Percentiles rank a stretch among this genome's conserved stretches.
These are phyloP conservation scores for Eledona agricola DNA, from an alignment of 2,888 invertebrate species.

Conservation along the genomic window DNA sequence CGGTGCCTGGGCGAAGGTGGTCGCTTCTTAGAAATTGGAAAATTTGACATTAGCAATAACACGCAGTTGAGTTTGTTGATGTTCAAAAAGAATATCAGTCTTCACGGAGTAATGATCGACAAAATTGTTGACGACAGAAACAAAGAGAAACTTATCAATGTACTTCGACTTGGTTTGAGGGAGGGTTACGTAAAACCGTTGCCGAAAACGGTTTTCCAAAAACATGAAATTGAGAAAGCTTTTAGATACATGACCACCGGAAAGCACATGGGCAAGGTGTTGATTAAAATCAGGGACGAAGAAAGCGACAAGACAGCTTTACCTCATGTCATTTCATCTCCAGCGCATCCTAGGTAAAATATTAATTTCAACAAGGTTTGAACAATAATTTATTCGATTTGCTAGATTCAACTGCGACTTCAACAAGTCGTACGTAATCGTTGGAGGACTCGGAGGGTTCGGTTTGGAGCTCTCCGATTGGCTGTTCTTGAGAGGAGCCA, in stretches of 20 bases:
- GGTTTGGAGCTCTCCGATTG: constrained; percentile 89
- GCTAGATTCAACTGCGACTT: constrained; percentile 58
- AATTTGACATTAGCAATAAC: constrained; percentile 78
- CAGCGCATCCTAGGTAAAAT: not conserved
- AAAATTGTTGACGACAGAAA: constrained; percentile 7
- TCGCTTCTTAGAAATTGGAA: constrained; percentile 84
- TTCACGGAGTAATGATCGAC: constrained; percentile 83
- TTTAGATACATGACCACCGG: constrained; percentile 73
- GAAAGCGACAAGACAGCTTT: constrained; percentile 51
- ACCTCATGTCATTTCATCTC: constrained; percentile 37
- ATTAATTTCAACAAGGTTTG: too few relatives aligned
- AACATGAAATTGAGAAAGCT: constrained; percentile 75
- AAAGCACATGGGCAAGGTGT: constrained; percentile 82
- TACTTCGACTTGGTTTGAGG: not conserved
- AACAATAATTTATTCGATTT: constrained; percentile 4
- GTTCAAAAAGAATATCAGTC: constrained; percentile 76
- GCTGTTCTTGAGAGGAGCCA: constrained; percentile 84
- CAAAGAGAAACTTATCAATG: not conserved
- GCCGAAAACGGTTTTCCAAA: constrained; percentile 69
- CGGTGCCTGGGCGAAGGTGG: constrained; percentile 69
- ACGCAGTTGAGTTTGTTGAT: constrained; percentile 68
- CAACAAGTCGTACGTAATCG: constrained; percentile 68
- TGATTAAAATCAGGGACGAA: constrained; percentile 59
- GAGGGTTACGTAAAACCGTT: constrained; percentile 76
- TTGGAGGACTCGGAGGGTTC: constrained; percentile 90